Percentiles rank a stretch among this genome's conserved stretches.
These are phyloP conservation scores for Rugalucina vietnamica DNA, from an alignment of 2,888 invertebrate species.

Conservation along the genomic window DNA sequence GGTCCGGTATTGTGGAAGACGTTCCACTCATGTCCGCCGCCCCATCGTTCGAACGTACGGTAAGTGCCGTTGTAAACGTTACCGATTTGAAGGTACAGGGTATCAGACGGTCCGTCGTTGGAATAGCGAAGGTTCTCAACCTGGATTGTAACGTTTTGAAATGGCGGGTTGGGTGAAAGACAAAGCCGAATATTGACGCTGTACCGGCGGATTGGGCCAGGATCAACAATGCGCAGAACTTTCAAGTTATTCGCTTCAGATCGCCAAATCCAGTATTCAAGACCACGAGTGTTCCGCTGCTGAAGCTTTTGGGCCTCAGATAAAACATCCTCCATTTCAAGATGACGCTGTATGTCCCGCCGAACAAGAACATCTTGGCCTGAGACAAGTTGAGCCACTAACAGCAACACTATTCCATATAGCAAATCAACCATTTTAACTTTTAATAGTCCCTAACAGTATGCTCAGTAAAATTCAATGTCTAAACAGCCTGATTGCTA, in stretches of 20 bases:
- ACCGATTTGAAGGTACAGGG: slow-evolving; percentile 13
- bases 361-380: too few relatives aligned
- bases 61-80: slow-evolving; percentile 23
- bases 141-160: slow-evolving; percentile 22
- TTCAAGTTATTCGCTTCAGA: slow-evolving; percentile 45
- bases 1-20: slow-evolving; percentile 47
- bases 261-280: slow-evolving; percentile 42
- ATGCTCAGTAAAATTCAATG: background rate
- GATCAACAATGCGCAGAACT: slow-evolving; percentile 36
- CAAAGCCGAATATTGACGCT: slow-evolving; percentile 32
- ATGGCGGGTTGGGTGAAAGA: slow-evolving; percentile 9
- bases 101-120: slow-evolving; percentile 54
- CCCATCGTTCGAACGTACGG: slow-evolving; percentile 42
- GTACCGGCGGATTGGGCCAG: slow-evolving; percentile 14
- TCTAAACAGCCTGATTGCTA: background rate
- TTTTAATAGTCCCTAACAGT: background rate
- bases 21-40: slow-evolving; percentile 54
- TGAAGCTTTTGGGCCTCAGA: background rate
- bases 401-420: background rate
- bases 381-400: background rate
- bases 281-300: background rate
- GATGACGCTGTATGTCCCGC: slow-evolving; percentile 48
- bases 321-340: slow-evolving; percentile 44
- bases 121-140: slow-evolving; percentile 50
- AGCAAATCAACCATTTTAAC: background rate